Evolutionary conservation across 2,888 invertebrate genomes (phyloP), one percentile per base, ranked within the genome.

Genomic region (Lasioglossum oenotherae): DNA sequence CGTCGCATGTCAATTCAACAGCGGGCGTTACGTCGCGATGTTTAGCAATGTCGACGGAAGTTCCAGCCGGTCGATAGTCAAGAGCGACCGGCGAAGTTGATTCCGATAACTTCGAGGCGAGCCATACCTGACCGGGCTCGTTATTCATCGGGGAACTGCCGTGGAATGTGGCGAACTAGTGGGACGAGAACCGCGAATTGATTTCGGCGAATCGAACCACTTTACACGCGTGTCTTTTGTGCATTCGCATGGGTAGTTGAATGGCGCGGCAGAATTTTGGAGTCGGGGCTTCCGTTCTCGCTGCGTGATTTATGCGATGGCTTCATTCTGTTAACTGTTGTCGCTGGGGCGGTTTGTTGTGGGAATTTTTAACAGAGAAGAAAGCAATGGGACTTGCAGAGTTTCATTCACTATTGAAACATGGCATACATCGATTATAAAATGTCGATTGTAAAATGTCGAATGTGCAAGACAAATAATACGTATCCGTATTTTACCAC

Each of bases 1-100:
- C 75, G 73, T 74, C 76, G 82, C 49, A 87, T 53, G 77, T 72
- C 86, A 64, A 80, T 86, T 84, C 76, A 67, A 35, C 23, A 74
- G 72, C 74, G 49, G 38, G 12, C 38, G 77, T 80, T 79, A 75
- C 74, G 73, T 60, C 38, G 53, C 14, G 49, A 73, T 79, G 74
- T 74, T 85, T 64, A 83, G 49, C n/a, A 41, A 35, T 78, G 74
- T 31, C 74, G 19, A 35, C 57, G 86, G 60, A 80, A 80, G 72
- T 80, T 80, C 71, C 27, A 19, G 14, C 57, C 69, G 69, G 69
- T 78, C 85, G 74, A 85, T 85, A 81, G 75, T 35, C 74, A 64
- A 41, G 38, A 38, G 12, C 78, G 74, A 72, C 41, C 75, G 27
- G 23, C 38, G 35, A 72, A 64, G 71, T 57, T 35, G 31, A 72